A percentile compares a stretch with the other conserved stretches of the same genome.
phyloP scores from a whole-genome alignment of 2,113 vertebrate species.

The Eretmochelys imbricata region DNA sequence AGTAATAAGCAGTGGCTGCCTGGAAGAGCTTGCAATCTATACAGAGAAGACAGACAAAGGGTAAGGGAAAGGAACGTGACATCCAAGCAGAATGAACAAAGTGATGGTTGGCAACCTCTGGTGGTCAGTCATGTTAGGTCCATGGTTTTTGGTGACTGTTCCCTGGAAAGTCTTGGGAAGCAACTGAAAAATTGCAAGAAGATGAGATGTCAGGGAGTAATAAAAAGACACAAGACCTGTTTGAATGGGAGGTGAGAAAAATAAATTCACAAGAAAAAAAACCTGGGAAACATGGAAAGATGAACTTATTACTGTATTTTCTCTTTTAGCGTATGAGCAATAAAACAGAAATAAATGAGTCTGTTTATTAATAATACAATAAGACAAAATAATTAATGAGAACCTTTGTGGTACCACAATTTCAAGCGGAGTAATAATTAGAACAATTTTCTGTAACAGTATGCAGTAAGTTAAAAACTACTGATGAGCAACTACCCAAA shows the following conservation, averaged over 20 bases:
- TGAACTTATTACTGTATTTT: background rate
- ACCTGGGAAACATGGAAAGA: background rate
- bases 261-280: background rate
- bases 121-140: background rate
- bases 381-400: background rate
- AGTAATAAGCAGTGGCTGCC: background rate
- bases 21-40: background rate
- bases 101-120: background rate
- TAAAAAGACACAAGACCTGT: background rate
- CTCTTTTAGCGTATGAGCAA: background rate
- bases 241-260: background rate
- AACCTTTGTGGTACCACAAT: background rate
- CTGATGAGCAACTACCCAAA: background rate
- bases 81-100: background rate
- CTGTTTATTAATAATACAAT: background rate
- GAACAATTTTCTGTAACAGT: background rate
- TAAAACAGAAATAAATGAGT: fast-evolving
- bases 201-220: background rate
- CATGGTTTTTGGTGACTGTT: background rate
- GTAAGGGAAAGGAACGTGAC: background rate
- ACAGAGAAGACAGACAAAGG: fast-evolving
- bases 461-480: background rate
- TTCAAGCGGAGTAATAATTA: background rate
- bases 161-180: background rate
- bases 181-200: background rate